A percentile compares a stretch with the other conserved stretches of the same genome.
phyloP scores from a whole-genome alignment of 2,888 invertebrate genomes.

The Zaprionus obscuricornis region DNA sequence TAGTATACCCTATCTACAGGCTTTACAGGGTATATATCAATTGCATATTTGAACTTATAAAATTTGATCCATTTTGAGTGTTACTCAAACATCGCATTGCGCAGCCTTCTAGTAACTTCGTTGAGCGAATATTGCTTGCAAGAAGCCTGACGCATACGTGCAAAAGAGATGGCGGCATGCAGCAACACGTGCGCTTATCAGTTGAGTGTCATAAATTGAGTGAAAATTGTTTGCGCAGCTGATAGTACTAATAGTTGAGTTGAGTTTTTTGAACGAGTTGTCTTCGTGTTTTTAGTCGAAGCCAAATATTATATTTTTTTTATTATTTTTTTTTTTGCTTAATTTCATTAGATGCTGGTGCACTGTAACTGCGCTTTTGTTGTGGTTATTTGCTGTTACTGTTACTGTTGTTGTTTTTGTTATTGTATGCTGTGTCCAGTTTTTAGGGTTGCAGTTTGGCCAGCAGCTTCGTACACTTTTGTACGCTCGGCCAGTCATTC shows the following conservation, averaged over 20 bases:
- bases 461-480: too few species aligned
- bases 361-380: conserved; percentile 28
- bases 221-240: conserved; percentile 15
- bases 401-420: conserved; percentile 26
- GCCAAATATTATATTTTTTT: conserved; percentile 28
- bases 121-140: conserved; percentile 4
- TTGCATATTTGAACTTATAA: too few species aligned
- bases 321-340: conserved; percentile 32
- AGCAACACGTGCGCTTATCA: conserved; percentile 80
- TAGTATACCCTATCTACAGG: too few species aligned
- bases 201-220: conserved; percentile 44
- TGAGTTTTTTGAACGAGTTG: conserved; percentile 12
- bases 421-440: conserved; percentile 33
- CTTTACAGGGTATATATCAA: too few species aligned
- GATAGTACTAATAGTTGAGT: conserved; percentile 54
- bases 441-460: conserved; percentile 33
- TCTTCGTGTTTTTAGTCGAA: not conserved
- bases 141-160: conserved; percentile 17
- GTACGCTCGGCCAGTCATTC: conserved; percentile 44
- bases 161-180: conserved; percentile 54
- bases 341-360: conserved; percentile 68
- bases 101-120: conserved; percentile 19
- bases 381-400: conserved; percentile 9
- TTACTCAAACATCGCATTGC: not conserved
- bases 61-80: not conserved